Evolutionary conservation across 2,888 invertebrate species (phyloP), one percentile per base, ranked within the genome.

Genomic region (Sabellastarte sp.): DNA sequence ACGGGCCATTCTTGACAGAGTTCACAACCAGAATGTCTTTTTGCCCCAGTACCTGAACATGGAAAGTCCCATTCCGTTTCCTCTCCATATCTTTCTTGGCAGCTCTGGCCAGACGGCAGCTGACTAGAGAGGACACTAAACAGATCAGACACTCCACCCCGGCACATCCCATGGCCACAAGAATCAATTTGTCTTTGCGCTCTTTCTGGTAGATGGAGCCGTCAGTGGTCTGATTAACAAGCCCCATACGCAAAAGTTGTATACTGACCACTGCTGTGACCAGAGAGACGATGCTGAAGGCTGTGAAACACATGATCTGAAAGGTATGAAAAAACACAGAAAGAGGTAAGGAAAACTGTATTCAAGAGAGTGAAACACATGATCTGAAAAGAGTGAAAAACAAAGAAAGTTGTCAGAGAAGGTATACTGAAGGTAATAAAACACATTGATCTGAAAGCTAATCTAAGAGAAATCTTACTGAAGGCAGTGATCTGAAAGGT

Each of bases 231-330:
- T 84, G 81, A 69, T 82, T 84, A 32, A 84, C 81, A 53, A 84
- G 75, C 2, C 84, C 84, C n/a, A 84, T 78, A n/a, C 84, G 71
- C 58, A 84, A 75, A 57, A 84, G 77, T 71, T 84, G 84, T 57
- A 84, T 84, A 70, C 82, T 82, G 61, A 84, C 83, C 30, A 84
- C 78, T 0, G 80, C 79, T 24, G 81, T 80, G 31, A 84, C 81
- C 74, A 84, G 73, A 52, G 84, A 84, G 26, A 84, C 83, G 58
- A 83, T 77, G 29, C 81, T 80, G 64, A 81, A 81, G 3, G 84
- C 84, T 20, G 82, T 81, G 72, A 83, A 84, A 63, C 83, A 83
- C 80, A 84, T 79, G 59, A 84, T 84, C 84, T 84, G 80, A 26
- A 30, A 29, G 24, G 31, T 26, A 28, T 28, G 28, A 20, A 15